Conservation (phyloP, 2,113 vertebrate genomes). For the Pongo pygmaeus region DNA sequence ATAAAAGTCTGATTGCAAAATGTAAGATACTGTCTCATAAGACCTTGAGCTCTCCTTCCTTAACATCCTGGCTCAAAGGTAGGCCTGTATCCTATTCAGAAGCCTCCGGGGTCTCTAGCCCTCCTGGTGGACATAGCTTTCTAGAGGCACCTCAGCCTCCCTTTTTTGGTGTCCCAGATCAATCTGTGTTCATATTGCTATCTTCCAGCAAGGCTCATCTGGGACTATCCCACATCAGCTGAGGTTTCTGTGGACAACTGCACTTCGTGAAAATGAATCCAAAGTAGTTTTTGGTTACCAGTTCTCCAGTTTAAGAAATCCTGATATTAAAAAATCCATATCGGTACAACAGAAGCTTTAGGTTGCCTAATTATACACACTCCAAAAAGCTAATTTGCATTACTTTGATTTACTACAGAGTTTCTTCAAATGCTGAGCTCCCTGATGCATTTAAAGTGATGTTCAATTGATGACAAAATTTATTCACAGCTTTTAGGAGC, state of each 20-base stretch:
- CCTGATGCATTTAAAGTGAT: constrained; percentile 49
- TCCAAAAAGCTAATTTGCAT: constrained; percentile 27
- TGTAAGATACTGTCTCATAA: background rate
- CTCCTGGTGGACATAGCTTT: background rate
- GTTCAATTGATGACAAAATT: background rate
- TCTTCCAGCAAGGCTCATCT: background rate
- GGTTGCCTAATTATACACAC: background rate
- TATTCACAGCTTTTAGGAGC: constrained; percentile 47
- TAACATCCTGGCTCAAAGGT: background rate
- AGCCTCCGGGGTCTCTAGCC: background rate
- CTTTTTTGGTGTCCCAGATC: background rate
- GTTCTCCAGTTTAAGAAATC: background rate
- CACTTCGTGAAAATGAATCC: background rate
- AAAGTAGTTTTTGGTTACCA: background rate
- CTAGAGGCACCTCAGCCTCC: background rate
- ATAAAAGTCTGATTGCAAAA: background rate
- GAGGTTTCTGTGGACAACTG: background rate
- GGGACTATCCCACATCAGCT: background rate
- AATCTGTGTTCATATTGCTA: background rate
- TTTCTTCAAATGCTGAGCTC: background rate
- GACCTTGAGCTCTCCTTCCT: background rate
- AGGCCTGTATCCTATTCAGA: background rate
- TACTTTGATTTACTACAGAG: background rate
- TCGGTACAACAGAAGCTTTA: background rate
- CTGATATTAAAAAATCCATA: background rate